A percentile compares a stretch with the other conserved stretches of the same genome.
These are phyloP conservation scores for Enoplosus armatus DNA, from an alignment of 2,797 vertebrate genomes.

Conservation along the genomic window DNA sequence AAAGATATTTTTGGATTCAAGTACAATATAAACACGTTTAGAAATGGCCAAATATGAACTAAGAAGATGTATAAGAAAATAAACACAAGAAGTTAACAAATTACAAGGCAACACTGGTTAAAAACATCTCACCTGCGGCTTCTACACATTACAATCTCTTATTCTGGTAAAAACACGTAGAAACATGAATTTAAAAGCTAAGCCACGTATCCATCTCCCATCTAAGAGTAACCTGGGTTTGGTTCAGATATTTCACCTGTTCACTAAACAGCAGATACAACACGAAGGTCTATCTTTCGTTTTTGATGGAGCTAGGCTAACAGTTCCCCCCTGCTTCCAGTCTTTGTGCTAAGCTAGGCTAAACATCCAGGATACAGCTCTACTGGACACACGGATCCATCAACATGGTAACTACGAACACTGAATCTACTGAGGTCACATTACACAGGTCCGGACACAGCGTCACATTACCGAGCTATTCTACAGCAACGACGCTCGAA, in stretches of 20 bases:
- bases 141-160: no score
- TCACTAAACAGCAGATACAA: not conserved
- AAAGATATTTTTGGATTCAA: not conserved
- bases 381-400: not conserved
- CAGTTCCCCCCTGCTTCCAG: not conserved
- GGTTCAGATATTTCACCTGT: no score
- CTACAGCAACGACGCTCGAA: not conserved
- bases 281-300: not conserved
- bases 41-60: no score
- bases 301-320: not conserved
- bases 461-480: not conserved
- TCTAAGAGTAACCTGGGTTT: no score
- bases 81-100: not conserved
- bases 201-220: no score
- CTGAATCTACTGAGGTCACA: not conserved
- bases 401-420: not conserved
- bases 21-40: no score
- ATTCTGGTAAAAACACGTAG: no score
- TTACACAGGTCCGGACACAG: not conserved
- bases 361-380: not conserved
- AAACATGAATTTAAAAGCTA: no score
- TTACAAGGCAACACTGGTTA: not conserved
- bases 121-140: not conserved
- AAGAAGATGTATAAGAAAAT: not conserved
- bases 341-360: constrained; percentile 10